Evolutionary conservation across 2,888 invertebrate genomes (phyloP), one percentile per base, ranked within the genome.

Genomic region (Caenorhabditis angaria): DNA sequence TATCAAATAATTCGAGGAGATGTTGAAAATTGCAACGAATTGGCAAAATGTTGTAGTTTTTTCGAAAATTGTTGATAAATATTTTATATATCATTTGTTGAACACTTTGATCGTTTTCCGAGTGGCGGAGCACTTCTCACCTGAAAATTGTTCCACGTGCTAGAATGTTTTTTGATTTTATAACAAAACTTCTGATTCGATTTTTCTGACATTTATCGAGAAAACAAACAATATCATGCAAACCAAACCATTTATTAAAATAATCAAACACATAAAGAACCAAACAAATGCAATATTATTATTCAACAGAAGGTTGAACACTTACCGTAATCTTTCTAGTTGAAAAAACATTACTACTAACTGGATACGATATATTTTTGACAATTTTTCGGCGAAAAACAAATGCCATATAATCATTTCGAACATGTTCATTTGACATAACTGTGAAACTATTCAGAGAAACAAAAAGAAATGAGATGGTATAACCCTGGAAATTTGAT

Each of bases 201-300:
- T n/a, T n/a, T n/a, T n/a, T n/a, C n/a, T n/a, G n/a, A n/a, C 32
- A 32, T 32, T 32, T 32, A 32, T 8, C 32, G 10, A 32, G 6
- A 32, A 32, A 32, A 10, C 10, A 41, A 12, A 41, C 10, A 41
- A 41, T 18, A 41, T 2, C 41, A 18, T 41, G 41, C 41, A 41
- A 41, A 41, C 41, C 41, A 41, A 41, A 41, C n/a, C n/a, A n/a
- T n/a, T n/a, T n/a, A n/a, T n/a, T n/a, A n/a, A 18, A 41, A 41
- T 41, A 14, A 18, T 41, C 41, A 41, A 18, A 18, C 18, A 12
- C 10, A 12, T 18, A 18, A 3, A 41, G 2, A 41, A 12, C 18
- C 18, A 14, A 12, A 41, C 10, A 6, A 41, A 14, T 18, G 6
- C 41, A 41, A n/a, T n/a, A n/a, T n/a, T 18, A 41, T 14, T 41